Evolutionary conservation across 2,888 invertebrate genomes (phyloP).

Genomic region (Pseudoips prasinana): DNA sequence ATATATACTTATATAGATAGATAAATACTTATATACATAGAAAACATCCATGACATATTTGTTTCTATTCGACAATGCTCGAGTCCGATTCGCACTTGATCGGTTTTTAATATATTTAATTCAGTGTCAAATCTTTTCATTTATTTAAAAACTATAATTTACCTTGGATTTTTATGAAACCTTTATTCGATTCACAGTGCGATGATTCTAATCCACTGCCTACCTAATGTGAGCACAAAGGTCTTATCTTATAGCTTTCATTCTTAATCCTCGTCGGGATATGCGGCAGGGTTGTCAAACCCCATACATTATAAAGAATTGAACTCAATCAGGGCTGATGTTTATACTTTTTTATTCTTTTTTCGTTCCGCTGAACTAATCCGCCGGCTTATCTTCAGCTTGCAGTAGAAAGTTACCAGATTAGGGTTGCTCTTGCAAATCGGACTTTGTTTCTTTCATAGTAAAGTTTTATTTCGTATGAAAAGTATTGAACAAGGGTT

Average conservation of each 20-base stretch:
- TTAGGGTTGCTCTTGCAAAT: constrained; percentile 20
- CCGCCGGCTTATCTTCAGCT: constrained; percentile 69
- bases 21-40: too few species aligned
- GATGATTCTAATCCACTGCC: too few species aligned
- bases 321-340: constrained; percentile 56
- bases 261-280: constrained; percentile 24
- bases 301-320: constrained; percentile 42
- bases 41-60: too few species aligned
- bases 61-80: too few species aligned
- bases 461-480: constrained; percentile 38
- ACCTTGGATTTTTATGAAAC: too few species aligned
- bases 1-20: too few species aligned
- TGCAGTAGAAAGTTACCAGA: constrained; percentile 58
- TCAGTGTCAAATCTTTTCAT: too few species aligned
- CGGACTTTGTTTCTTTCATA: constrained; percentile 12
- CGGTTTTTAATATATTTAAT: too few species aligned
- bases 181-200: too few species aligned
- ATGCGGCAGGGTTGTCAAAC: constrained; percentile 28
- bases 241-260: constrained; percentile 22
- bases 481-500: constrained; percentile 41
- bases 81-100: too few species aligned
- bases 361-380: constrained; percentile 67
- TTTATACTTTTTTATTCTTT: constrained; percentile 61
- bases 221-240: neutral
- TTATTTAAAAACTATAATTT: too few species aligned